Percentiles rank a stretch among this genome's conserved stretches.
Evolutionary conservation across 1,140 invertebrate species (phyloP).

Genomic region (Meteorus sp.): DNA sequence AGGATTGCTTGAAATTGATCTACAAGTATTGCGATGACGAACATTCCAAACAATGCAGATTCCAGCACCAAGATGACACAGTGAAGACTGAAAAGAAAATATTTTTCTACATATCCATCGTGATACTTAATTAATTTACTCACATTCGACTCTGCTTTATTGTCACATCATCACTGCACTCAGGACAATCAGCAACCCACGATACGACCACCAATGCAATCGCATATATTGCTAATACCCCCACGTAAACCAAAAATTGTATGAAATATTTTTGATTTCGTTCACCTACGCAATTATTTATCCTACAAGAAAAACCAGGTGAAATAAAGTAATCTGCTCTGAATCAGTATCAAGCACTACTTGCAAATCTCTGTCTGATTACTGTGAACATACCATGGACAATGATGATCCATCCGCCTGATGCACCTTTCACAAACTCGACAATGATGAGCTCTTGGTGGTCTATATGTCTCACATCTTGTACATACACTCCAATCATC

Average conservation of each 20-base stretch:
- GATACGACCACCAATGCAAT: constrained; percentile 72
- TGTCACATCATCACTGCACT: constrained; percentile 68
- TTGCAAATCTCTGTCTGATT: too few relatives aligned
- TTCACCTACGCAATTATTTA: constrained; percentile 94
- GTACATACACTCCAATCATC: constrained; percentile 86
- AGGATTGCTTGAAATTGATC: constrained; percentile 88
- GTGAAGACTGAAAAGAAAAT: constrained; percentile 68
- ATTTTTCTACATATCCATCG: constrained; percentile 13
- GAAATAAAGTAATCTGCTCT: constrained; percentile 13
- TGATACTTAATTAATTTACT: constrained; percentile 54
- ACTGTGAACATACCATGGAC: constrained; percentile 79
- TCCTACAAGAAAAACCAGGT: constrained; percentile 63
- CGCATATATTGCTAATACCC: constrained; percentile 69
- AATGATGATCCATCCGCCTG: constrained; percentile 89
- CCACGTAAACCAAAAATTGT: constrained; percentile 85
- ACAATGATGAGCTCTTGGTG: constrained; percentile 86
- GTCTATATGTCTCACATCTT: constrained; percentile 82
- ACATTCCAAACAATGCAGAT: constrained; percentile 83
- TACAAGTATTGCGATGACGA: constrained; percentile 85
- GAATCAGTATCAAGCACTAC: too few relatives aligned
- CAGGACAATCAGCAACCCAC: constrained; percentile 74
- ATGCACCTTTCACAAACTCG: constrained; percentile 87
- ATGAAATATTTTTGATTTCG: constrained; percentile 93
- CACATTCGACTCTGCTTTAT: constrained; percentile 78
- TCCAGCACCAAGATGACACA: constrained; percentile 83